Evolutionary conservation across 2,113 vertebrate genomes (phyloP).

Genomic region (Carassius auratus): DNA sequence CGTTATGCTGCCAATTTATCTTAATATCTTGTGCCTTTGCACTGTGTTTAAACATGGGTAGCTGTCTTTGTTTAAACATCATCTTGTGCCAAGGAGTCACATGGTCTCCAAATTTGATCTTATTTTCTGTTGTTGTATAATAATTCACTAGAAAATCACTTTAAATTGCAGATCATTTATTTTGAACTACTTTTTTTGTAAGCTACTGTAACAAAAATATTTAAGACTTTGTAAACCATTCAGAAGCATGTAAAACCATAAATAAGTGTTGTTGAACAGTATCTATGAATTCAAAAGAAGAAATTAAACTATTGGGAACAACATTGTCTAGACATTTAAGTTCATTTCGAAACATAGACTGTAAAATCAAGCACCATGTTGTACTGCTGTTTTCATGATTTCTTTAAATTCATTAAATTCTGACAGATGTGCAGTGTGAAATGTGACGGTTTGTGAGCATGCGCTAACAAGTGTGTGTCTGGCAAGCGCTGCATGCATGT

Average conservation of each 20-base stretch:
- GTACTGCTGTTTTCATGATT: not conserved
- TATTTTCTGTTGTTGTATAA: no score
- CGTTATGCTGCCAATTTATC: no score
- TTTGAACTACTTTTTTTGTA: not conserved
- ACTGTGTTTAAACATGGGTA: no score
- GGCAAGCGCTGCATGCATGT: not conserved
- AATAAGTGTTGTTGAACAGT: not conserved
- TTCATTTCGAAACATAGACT: not conserved
- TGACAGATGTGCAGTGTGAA: conserved; percentile 34
- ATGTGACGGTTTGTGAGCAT: conserved; percentile 23
- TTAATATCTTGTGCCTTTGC: no score
- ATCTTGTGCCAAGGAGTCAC: no score
- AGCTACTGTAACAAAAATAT: not conserved
- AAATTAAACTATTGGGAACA: not conserved
- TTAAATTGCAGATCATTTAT: not conserved
- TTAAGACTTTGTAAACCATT: not conserved
- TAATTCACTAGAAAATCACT: not conserved
- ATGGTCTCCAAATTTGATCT: no score
- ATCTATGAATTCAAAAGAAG: not conserved
- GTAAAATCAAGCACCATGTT: conserved; percentile 9
- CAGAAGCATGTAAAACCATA: not conserved
- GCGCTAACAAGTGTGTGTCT: conserved; percentile 34
- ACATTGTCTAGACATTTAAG: not conserved
- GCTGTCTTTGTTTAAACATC: no score
- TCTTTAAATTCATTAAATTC: conserved; percentile 2